These are phyloP conservation scores for Cryptophagus acutangulus DNA, from an alignment of 2,888 invertebrate species.

Conservation along the genomic window DNA sequence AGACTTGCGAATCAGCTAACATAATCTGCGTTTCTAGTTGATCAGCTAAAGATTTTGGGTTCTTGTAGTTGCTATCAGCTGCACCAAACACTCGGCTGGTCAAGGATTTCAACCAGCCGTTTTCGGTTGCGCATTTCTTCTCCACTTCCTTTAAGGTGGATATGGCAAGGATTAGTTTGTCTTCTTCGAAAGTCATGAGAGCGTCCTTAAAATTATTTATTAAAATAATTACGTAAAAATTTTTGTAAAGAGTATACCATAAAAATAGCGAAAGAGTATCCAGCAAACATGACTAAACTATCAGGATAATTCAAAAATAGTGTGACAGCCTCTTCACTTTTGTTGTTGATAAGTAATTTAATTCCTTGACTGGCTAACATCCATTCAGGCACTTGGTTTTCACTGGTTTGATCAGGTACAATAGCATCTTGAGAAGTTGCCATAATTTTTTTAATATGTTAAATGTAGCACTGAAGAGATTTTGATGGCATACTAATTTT, in stretches of 20 bases:
- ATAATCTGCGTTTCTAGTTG: slow-evolving; percentile 61
- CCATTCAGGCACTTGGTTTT: slow-evolving; percentile 40
- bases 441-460: too few relatives aligned
- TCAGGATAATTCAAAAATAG: slow-evolving; percentile 47
- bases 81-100: slow-evolving; percentile 42
- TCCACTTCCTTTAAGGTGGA: slow-evolving; percentile 57
- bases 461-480: too few relatives aligned
- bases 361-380: slow-evolving; percentile 48
- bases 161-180: slow-evolving; percentile 56
- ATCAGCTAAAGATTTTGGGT: slow-evolving; percentile 42
- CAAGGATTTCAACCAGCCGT: slow-evolving; percentile 55
- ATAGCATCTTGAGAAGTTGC: too few relatives aligned
- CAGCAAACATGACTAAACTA: slow-evolving; percentile 49
- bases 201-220: slow-evolving; percentile 53
- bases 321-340: slow-evolving; percentile 46
- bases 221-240: neutral
- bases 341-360: slow-evolving; percentile 49
- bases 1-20: slow-evolving; percentile 61
- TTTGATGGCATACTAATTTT: too few relatives aligned
- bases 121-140: slow-evolving; percentile 51
- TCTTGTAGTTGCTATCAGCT: slow-evolving; percentile 7
- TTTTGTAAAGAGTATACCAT: slow-evolving; percentile 45
- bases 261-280: slow-evolving; percentile 49
- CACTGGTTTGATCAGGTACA: too few relatives aligned
- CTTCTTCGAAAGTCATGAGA: slow-evolving; percentile 65